phyloP scores from a whole-genome alignment of 2,113 vertebrate species.

The Jacana jacana region DNA sequence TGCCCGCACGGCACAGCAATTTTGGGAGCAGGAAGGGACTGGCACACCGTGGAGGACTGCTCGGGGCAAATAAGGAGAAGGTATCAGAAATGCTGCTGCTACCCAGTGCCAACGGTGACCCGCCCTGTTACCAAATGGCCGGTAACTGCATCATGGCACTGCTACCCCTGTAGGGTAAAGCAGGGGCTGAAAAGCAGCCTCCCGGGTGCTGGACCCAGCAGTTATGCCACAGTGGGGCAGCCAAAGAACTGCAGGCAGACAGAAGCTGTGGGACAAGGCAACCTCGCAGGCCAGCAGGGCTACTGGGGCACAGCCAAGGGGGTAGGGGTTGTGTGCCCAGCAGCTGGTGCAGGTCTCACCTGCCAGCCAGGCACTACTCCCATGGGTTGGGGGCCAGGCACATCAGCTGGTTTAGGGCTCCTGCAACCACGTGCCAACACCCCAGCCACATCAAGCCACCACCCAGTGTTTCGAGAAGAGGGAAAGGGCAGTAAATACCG shows the following conservation, averaged over 20 bases:
- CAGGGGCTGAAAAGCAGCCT: neutral
- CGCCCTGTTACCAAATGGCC: rapidly evolving
- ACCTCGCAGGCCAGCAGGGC: neutral
- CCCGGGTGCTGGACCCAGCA: rapidly evolving
- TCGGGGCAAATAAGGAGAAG: neutral
- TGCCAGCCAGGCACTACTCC: neutral
- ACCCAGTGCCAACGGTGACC: neutral
- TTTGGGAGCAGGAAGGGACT: neutral
- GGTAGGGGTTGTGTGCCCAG: neutral
- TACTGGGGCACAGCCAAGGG: neutral
- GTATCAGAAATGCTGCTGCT: neutral
- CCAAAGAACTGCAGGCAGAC: neutral
- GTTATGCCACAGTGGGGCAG: neutral
- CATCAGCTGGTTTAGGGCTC: neutral
- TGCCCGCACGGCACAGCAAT: neutral
- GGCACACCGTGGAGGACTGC: rapidly evolving
- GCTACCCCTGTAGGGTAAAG: neutral
- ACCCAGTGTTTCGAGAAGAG: rapidly evolving
- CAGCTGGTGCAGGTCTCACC: neutral
- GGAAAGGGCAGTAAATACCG: neutral
- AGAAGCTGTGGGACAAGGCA: neutral
- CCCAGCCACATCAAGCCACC: neutral
- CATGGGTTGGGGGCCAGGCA: rapidly evolving
- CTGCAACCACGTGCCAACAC: neutral
- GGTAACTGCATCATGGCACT: neutral